Percentiles rank a stretch among this genome's conserved stretches.
phyloP scores from a whole-genome alignment of 2,797 vertebrate genomes.

The Diglossa cyanea region DNA sequence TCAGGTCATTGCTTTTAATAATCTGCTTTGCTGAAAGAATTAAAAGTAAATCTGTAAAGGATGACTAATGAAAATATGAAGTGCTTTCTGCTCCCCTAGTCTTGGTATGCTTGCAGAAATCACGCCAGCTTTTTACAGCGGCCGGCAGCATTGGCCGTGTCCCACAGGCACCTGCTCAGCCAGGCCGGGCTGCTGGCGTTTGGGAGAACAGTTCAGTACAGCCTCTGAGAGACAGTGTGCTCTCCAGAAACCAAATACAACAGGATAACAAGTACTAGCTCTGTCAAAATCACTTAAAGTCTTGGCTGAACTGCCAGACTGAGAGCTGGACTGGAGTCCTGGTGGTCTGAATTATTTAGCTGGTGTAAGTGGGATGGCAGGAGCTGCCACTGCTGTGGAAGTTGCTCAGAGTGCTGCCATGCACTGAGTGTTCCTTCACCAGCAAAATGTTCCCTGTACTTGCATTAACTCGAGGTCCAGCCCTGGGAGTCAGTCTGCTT shows the following conservation, averaged over 20 bases:
- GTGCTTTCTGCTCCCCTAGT: not conserved
- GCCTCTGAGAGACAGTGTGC: not conserved
- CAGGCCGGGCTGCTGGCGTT: accelerated
- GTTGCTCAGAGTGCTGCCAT: not conserved
- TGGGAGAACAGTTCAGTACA: not conserved
- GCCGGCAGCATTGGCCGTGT: not conserved
- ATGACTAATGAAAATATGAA: constrained; percentile 39
- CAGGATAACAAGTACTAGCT: not conserved
- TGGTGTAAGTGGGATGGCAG: not conserved
- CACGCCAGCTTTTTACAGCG: not conserved
- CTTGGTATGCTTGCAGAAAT: not conserved
- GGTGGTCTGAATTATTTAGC: not conserved
- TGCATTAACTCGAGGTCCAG: not conserved
- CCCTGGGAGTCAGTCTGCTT: not conserved
- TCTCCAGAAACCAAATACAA: not conserved
- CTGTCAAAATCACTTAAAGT: not conserved
- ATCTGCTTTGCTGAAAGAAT: constrained; percentile 63
- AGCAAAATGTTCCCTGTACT: not conserved
- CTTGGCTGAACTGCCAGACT: not conserved
- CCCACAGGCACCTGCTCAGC: not conserved
- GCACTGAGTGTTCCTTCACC: not conserved
- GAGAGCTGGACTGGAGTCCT: not conserved
- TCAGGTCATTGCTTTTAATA: constrained; percentile 72
- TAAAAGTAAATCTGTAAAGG: constrained; percentile 62
- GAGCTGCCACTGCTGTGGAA: not conserved